phyloP scores from a whole-genome alignment of 1,140 invertebrate species.

The Scaptomyza hsui region DNA sequence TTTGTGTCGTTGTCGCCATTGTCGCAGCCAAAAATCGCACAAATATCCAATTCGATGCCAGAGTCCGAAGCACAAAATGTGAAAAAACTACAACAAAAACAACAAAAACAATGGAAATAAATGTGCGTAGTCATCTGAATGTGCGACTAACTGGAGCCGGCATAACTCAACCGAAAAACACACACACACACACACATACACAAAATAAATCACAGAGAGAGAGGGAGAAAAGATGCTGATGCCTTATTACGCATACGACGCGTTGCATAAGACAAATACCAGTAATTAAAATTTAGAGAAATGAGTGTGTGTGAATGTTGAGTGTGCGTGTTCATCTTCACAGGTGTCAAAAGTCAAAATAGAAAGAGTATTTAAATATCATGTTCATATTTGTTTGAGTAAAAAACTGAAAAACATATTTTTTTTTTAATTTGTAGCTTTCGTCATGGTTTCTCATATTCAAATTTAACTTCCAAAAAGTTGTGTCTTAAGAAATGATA shows the following conservation, averaged over 20 bases:
- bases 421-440: too few relatives aligned
- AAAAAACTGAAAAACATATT: too few relatives aligned
- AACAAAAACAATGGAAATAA: slow-evolving; percentile 10
- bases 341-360: slow-evolving; percentile 13
- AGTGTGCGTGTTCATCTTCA: background rate
- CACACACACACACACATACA: slow-evolving; percentile 17
- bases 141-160: slow-evolving; percentile 76
- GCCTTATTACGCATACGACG: slow-evolving; percentile 40
- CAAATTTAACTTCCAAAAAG: too few relatives aligned
- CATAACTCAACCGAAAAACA: slow-evolving; percentile 57
- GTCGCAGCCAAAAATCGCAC: slow-evolving; percentile 40
- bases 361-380: too few relatives aligned
- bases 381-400: too few relatives aligned
- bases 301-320: background rate
- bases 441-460: too few relatives aligned
- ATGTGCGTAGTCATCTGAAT: slow-evolving; percentile 63
- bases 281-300: slow-evolving; percentile 13
- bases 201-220: too few relatives aligned
- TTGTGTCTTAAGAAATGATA: too few relatives aligned
- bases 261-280: slow-evolving; percentile 37
- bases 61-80: slow-evolving; percentile 11
- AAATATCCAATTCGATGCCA: slow-evolving; percentile 27
- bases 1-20: slow-evolving; percentile 23
- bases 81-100: slow-evolving; percentile 26
- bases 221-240: background rate